Conservation (phyloP, 1,140 invertebrate genomes). For the Chrysomallon squamiferum region DNA sequence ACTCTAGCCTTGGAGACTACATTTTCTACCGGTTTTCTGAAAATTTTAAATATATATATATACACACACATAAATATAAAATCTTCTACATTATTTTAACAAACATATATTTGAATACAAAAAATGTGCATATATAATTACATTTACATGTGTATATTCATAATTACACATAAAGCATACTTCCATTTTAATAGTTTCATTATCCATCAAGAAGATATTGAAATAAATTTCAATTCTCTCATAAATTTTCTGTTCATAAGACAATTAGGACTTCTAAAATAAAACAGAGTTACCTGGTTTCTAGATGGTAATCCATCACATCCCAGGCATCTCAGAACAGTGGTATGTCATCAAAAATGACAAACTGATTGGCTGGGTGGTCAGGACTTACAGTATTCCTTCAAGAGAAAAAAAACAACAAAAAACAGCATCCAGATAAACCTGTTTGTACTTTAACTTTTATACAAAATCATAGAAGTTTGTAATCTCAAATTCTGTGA, state of each 20-base stretch:
- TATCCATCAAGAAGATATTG: too few species aligned
- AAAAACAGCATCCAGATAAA: too few species aligned
- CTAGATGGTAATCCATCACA: slow-evolving; percentile 69
- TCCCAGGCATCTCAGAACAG: slow-evolving; percentile 72
- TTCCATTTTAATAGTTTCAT: too few species aligned
- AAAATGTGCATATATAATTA: too few species aligned
- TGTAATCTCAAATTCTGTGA: too few species aligned
- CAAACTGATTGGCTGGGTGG: slow-evolving; percentile 61
- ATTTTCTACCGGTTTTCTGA: slow-evolving; percentile 41
- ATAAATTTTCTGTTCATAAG: not conserved
- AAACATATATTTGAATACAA: too few species aligned
- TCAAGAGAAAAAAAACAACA: too few species aligned
- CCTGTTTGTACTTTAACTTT: too few species aligned
- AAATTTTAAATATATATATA: too few species aligned
- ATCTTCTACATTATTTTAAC: too few species aligned
- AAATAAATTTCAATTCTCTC: not conserved
- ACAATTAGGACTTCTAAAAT: not conserved
- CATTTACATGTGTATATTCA: not conserved
- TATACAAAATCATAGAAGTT: too few species aligned
- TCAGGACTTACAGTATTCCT: slow-evolving; percentile 56
- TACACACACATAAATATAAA: too few species aligned
- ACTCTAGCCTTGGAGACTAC: slow-evolving; percentile 34
- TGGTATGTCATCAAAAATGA: slow-evolving; percentile 68
- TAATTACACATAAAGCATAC: not conserved
- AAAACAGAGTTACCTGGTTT: slow-evolving; percentile 59